These are phyloP conservation scores for Carpatolechia fugitivella DNA, from an alignment of 2,888 invertebrate genomes.

Conservation along the genomic window DNA sequence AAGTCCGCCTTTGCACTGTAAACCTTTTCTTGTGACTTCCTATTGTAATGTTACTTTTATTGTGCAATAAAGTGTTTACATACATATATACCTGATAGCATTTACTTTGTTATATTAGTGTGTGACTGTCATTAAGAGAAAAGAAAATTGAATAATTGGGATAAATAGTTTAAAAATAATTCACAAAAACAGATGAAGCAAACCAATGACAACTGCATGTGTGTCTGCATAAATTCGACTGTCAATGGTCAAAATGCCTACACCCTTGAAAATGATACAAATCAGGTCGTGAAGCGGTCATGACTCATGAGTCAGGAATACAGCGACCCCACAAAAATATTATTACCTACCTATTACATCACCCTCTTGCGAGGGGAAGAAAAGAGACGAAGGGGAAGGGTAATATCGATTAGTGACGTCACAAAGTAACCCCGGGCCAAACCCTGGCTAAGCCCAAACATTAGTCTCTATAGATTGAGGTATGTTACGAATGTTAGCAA, in stretches of 20 bases:
- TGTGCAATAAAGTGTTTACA: too few species aligned
- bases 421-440: conserved; percentile 27
- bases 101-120: too few species aligned
- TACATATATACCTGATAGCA: too few species aligned
- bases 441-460: conserved; percentile 13
- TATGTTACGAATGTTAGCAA: neutral
- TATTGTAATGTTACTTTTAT: too few species aligned
- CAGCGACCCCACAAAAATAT: conserved; percentile 22
- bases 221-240: too few species aligned
- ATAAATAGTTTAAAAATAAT: too few species aligned
- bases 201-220: too few species aligned
- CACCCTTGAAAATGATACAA: conserved; percentile 25
- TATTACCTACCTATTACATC: conserved; percentile 29
- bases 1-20: too few species aligned
- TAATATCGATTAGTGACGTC: conserved; percentile 45
- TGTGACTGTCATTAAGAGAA: too few species aligned
- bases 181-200: too few species aligned
- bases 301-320: conserved; percentile 19
- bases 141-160: too few species aligned
- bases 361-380: conserved; percentile 20
- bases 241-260: neutral
- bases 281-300: conserved; percentile 20
- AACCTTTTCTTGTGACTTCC: too few species aligned
- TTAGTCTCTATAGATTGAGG: neutral
- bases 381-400: neutral